phyloP scores from a whole-genome alignment of 2,888 invertebrate species.

The Megaustenia siamemsis region DNA sequence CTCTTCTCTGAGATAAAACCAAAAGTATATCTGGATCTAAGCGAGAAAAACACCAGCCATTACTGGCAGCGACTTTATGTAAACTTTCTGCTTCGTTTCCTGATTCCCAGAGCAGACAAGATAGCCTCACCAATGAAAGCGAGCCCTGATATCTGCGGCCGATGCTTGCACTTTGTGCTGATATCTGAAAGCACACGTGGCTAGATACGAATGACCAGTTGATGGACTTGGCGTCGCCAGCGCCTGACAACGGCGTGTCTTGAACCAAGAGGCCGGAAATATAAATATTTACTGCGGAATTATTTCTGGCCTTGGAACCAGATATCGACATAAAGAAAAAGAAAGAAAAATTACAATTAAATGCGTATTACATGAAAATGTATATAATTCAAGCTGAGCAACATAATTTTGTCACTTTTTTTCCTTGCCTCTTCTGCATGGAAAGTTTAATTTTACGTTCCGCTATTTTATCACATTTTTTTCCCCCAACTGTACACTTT shows the following conservation, averaged over 20 bases:
- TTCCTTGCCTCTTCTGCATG: no score
- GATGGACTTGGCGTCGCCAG: neutral
- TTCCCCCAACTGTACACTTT: no score
- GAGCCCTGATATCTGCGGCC: neutral
- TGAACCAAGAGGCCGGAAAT: neutral
- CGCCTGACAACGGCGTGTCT: neutral
- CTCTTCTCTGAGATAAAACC: no score
- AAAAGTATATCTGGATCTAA: no score
- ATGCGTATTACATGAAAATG: no score
- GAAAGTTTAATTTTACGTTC: no score
- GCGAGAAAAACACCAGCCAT: neutral
- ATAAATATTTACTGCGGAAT: constrained; percentile 17
- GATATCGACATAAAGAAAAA: neutral
- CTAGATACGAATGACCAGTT: constrained; percentile 19
- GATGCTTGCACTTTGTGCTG: neutral
- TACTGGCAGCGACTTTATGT: neutral
- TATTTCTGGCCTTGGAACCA: neutral
- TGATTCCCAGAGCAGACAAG: neutral
- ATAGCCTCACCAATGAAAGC: neutral
- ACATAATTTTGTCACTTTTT: no score
- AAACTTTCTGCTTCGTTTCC: neutral
- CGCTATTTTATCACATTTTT: no score
- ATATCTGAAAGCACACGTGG: neutral
- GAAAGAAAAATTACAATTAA: no score
- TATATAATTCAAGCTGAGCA: no score